Evolutionary conservation across 35 echinoderm and acorn worm species (phyloP).

Genomic region (Antedon bifida): DNA sequence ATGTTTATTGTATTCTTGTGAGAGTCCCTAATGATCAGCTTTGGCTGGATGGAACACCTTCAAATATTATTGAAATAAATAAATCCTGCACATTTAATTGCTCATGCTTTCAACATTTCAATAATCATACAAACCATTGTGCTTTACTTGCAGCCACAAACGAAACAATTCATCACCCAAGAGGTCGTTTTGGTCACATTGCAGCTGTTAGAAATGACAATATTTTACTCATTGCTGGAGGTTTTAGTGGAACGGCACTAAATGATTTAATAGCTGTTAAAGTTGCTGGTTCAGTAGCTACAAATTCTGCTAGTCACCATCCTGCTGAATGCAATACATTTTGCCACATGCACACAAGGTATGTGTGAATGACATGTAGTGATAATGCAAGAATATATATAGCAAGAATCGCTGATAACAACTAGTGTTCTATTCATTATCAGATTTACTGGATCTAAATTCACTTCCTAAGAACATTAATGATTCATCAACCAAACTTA

Average conservation of each 20-base stretch:
- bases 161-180: background rate
- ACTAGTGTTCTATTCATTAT: too few relatives aligned
- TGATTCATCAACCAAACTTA: too few relatives aligned
- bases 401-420: too few relatives aligned
- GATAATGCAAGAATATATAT: background rate
- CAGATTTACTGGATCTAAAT: too few relatives aligned
- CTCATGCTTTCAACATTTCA: too few relatives aligned
- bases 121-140: too few relatives aligned
- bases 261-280: conserved; percentile 61
- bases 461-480: too few relatives aligned
- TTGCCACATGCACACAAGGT: conserved; percentile 11
- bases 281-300: conserved; percentile 54
- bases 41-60: too few relatives aligned
- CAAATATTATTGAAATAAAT: too few relatives aligned
- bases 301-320: conserved; percentile 13
- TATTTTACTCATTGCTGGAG: conserved; percentile 57
- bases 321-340: background rate
- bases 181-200: conserved; percentile 71
- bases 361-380: background rate
- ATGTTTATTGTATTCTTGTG: too few relatives aligned
- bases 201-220: conserved; percentile 61
- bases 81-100: too few relatives aligned
- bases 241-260: conserved; percentile 30
- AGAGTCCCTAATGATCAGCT: too few relatives aligned
- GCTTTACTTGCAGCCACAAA: background rate